These are phyloP conservation scores for Brachyhypopomus occidentalis DNA, from an alignment of 2,113 vertebrate genomes.

Conservation along the genomic window DNA sequence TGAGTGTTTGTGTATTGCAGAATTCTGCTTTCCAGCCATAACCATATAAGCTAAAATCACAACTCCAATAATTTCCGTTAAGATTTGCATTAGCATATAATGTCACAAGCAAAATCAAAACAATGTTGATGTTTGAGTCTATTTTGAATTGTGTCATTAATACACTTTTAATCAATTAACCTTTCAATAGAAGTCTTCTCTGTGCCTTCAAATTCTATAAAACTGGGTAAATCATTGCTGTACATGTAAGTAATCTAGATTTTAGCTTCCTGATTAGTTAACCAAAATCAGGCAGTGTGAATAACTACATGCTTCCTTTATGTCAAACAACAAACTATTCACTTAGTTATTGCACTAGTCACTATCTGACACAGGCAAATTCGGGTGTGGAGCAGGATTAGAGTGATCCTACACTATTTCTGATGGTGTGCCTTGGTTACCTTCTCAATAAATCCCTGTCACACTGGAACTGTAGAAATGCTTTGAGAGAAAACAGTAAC, in stretches of 20 bases:
- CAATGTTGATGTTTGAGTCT: too few relatives aligned
- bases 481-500: slow-evolving; percentile 39
- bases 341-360: too few relatives aligned
- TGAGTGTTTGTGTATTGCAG: too few relatives aligned
- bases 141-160: too few relatives aligned
- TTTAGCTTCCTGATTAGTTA: not conserved
- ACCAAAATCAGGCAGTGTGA: not conserved
- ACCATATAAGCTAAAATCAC: too few relatives aligned
- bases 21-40: too few relatives aligned
- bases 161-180: too few relatives aligned
- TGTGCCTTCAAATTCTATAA: too few relatives aligned
- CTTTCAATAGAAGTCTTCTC: too few relatives aligned
- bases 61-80: not conserved
- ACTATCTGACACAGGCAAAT: not conserved
- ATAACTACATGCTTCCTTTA: not conserved
- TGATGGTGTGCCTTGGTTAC: slow-evolving; percentile 1
- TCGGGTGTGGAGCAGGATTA: not conserved
- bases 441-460: slow-evolving; percentile 10
- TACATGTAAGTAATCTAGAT: not conserved
- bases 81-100: not conserved
- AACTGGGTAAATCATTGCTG: not conserved
- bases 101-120: too few relatives aligned
- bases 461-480: slow-evolving; percentile 16
- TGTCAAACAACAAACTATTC: not conserved
- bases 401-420: not conserved